Base-by-base conservation (phyloP, 53 echinoderm and acorn worm species). In the Zoroaster sp. region DNA sequence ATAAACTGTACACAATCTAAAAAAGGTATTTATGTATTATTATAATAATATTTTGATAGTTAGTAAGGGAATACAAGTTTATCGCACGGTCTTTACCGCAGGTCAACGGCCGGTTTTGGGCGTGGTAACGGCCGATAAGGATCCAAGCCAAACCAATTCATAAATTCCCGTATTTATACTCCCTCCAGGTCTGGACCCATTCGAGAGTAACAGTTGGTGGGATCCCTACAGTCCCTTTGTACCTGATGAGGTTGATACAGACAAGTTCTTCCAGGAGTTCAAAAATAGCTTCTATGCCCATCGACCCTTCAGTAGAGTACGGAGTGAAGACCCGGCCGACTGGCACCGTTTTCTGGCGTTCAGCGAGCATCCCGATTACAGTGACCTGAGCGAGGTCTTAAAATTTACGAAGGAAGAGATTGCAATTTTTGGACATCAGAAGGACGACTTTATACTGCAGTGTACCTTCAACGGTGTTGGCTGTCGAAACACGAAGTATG, bases 351-450 rank as follows among this genome's bases (percentile, higher is more conserved):
- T 91, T 34, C 40, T 91, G 18, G 72, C 92, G 11, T 91, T 73
- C 72, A 91, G 92, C 52, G 59, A 78, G 53, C 73, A n/a, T 17
- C 87, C 92, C 9, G 92, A 91, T 44, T 88, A 91, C 72, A 77
- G 79, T 31, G 92, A 91, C 23, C 72, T 91, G 42, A 38, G 43
- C 28, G 92, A 91, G 18, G 92, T 91, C 0, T 69, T 91, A 5
- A 72, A 91, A 9, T 74, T 91, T 6, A 72, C 59, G 0, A 46
- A 30, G 25, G 37, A 41, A 0, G 92, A 91, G 41, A 87, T 88
- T 41, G 20, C 30, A 13, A 12, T 73, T 32, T 73, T 40, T 28
- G 92, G 92, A 0, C 92, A 91, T 59, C 92, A 91, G 63, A n/a
- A 34, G 18, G 47, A 87, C 8, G 92, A 91, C 35, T 88, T 91